Base-by-base conservation (phyloP, 2,113 vertebrate genomes). In the Ochotona curzoniae region DNA sequence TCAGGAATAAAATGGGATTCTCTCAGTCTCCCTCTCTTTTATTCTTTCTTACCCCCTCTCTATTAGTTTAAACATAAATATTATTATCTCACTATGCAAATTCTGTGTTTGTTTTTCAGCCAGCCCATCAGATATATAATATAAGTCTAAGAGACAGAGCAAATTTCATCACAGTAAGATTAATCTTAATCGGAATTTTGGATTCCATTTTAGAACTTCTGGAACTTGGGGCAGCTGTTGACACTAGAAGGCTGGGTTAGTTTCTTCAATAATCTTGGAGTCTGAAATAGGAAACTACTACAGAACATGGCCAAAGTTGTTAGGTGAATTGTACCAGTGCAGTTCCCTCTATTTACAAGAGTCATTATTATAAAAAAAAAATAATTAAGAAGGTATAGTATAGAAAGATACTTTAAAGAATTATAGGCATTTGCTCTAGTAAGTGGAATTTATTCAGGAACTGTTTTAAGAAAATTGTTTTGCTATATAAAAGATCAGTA, bases 401-500 rank as follows among this genome's bases (percentile, higher is more conserved):
- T 8, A 49, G 61, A 87, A 12, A 95, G 18, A 60, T 54, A 49
- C 1, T 44, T 21, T 66, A 66, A n/a, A 61, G 47, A 63, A 83
- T 76, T 84, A 32, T 10, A 67, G 12, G n/a, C 23, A 70, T 35
- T 94, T 91, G 66, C 67, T 49, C 54, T 92, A 79, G 70, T 63
- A 79, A 74, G 76, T 83, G 38, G 38, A 2, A 51, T 82, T 84
- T 69, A 61, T 2, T 47, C 51, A 30, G 32, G 28, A 70, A 13
- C 11, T 10, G 21, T 60, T 87, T 83, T 25, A 69, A 91, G 88
- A 76, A 86, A 93, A 57, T 88, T 14, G 74, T 89, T 87, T n/a
- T 80, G 28, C 38, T 94, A 26, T 82, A 25, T 82, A 74, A 32
- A 49, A 85, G 51, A 92, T 90, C 92, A 91, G 25, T 30, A 73